Evolutionary conservation across 1,140 invertebrate species (phyloP), one percentile per base, ranked within the genome.

Genomic region (Cecropterus lyciades): DNA sequence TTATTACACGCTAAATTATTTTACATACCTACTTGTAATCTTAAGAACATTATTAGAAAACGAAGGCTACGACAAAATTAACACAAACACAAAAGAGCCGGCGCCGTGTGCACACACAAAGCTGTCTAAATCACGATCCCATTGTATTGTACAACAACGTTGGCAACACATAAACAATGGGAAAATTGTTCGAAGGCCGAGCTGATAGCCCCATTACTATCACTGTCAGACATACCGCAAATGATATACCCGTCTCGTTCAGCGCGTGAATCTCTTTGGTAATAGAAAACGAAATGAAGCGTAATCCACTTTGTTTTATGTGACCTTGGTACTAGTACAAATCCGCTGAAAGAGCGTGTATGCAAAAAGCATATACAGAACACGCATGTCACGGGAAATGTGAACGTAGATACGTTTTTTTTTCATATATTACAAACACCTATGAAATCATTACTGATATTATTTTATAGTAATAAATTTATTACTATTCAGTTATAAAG

Each of bases 161-260:
- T 24, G 13, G 14, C 51, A 40, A 27, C 16, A 17, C 48, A n/a
- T 30, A 62, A 69, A 70, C 69, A 72, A 69, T 72, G 56, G 56
- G 55, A 72, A 75, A 72, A 75, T 65, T 73, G 49, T 30, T 66
- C 40, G 48, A 52, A 71, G 66, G 63, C 65, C 63, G 30, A 46
- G 11, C 40, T 63, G 52, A 42, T 45, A 57, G 6, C 9, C 14
- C 40, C n/a, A 15, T 45, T n/a, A 14, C 45, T 15, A 24, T 68
- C 52, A 37, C 60, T 24, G 20, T 24, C 20, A 24, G 1, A 24
- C 59, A 42, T 30, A 24, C 1, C 2, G 30, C 7, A 33, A 33
- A 5, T 24, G n/a, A 24, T 24, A 24, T 24, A 24, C 20, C 20
- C 20, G 7, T 30, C 27, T 30, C 27, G 27, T 30, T 30, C 27